phyloP scores from a whole-genome alignment of 2,888 invertebrate species.

The Didymodactylos carnosus region DNA sequence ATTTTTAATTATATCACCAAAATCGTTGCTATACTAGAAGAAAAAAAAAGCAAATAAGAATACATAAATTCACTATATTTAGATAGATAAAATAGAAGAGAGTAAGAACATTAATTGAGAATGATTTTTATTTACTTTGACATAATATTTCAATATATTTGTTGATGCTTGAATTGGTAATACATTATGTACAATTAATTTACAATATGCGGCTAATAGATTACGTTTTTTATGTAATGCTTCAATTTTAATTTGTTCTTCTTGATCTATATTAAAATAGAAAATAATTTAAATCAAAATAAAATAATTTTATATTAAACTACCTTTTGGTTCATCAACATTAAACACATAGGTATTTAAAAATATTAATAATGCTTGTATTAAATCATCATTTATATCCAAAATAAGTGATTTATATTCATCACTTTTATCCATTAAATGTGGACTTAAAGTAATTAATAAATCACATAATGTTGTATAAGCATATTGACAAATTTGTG shows the following conservation, averaged over 20 bases:
- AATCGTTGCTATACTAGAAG: constrained; percentile 85
- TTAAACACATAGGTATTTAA: not conserved
- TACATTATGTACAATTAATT: constrained; percentile 88
- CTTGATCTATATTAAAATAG: too few species aligned
- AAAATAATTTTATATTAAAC: not conserved
- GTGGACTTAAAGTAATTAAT: constrained; percentile 72
- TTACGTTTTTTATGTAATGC: constrained; percentile 84
- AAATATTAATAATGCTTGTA: not conserved
- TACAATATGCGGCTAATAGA: constrained; percentile 86
- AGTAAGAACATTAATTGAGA: not conserved
- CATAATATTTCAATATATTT: constrained; percentile 87
- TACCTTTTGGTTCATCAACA: not conserved
- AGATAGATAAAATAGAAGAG: too few species aligned
- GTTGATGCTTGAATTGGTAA: constrained; percentile 70
- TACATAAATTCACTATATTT: not conserved
- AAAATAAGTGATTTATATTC: not conserved
- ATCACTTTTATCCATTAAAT: constrained; percentile 39
- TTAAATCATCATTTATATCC: not conserved
- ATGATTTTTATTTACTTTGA: constrained; percentile 46
- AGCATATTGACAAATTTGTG: constrained; percentile 43
- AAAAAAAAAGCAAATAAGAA: constrained; percentile 18
- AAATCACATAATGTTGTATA: constrained; percentile 87
- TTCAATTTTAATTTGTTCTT: constrained; percentile 47
- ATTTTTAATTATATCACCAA: constrained; percentile 92
- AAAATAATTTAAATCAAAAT: too few species aligned